Evolutionary conservation across 2,888 invertebrate species (phyloP).

Genomic region (Polydrusus tereticollis): DNA sequence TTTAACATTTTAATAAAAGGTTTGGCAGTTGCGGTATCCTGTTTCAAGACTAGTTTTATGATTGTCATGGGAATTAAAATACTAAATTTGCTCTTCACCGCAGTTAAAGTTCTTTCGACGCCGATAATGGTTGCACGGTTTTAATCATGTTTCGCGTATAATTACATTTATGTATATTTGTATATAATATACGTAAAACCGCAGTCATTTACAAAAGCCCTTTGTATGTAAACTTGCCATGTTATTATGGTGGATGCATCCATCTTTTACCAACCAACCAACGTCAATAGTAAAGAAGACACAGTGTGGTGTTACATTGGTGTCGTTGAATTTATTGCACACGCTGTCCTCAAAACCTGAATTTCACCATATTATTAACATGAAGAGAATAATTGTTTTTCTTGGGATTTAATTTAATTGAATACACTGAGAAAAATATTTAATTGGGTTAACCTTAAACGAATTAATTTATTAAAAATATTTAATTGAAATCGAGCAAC

Average conservation of each 20-base stretch:
- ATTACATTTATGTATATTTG: no score
- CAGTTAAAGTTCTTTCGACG: no score
- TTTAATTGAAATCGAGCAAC: no score
- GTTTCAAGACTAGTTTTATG: neutral
- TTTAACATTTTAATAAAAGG: neutral
- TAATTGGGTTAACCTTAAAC: no score
- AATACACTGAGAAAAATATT: no score
- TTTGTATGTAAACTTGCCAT: neutral
- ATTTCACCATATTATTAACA: neutral
- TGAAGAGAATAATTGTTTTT: neutral
- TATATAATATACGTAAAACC: no score
- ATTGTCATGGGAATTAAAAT: constrained; percentile 5
- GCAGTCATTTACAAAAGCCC: neutral
- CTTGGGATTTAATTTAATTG: neutral
- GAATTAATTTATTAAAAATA: no score
- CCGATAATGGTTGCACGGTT: no score
- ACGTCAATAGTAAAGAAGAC: neutral
- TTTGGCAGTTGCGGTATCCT: neutral
- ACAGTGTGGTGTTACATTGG: neutral
- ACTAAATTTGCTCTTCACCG: no score
- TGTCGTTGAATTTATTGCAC: neutral
- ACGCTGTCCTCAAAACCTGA: constrained; percentile 7
- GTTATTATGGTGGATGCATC: no score
- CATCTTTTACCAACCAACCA: neutral
- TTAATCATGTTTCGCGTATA: no score